Percentiles rank a stretch among this genome's conserved stretches.
These are phyloP conservation scores for Eristalis arbustorum DNA, from an alignment of 2,888 invertebrate genomes.

Conservation along the genomic window DNA sequence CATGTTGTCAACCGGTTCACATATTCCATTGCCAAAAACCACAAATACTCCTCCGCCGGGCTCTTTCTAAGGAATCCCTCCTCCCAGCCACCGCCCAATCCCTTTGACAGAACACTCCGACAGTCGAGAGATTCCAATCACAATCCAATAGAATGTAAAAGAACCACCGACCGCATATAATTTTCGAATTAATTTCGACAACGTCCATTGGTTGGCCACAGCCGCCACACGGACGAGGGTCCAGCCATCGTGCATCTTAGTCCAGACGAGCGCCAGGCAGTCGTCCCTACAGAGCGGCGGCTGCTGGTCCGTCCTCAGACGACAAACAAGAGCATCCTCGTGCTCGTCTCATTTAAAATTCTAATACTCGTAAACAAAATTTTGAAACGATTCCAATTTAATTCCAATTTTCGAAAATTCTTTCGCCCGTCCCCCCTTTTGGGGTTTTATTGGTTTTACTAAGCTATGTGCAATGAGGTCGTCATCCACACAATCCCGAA, in stretches of 20 bases:
- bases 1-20: background rate
- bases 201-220: constrained; percentile 57
- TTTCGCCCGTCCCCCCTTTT: background rate
- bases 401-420: constrained; percentile 69
- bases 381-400: constrained; percentile 71
- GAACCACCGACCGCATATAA: constrained; percentile 59
- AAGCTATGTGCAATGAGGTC: constrained; percentile 63
- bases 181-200: constrained; percentile 69
- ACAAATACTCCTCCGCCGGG: background rate
- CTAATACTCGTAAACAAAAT: constrained; percentile 69
- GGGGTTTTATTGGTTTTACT: constrained; percentile 61
- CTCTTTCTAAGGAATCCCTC: background rate
- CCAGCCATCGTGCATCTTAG: constrained; percentile 4
- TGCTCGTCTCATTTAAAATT: constrained; percentile 65
- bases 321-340: constrained; percentile 49
- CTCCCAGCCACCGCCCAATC: background rate
- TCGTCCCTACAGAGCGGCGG: background rate
- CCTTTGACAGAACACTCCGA: constrained; percentile 12
- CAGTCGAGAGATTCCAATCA: constrained; percentile 46
- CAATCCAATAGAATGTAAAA: constrained; percentile 47
- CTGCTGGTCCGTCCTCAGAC: background rate
- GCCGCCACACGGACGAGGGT: constrained; percentile 11
- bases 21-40: background rate
- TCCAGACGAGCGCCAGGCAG: background rate
- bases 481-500: constrained; percentile 53